These are phyloP conservation scores for Chionomys nivalis DNA, from an alignment of 2,113 vertebrate genomes.

Conservation along the genomic window DNA sequence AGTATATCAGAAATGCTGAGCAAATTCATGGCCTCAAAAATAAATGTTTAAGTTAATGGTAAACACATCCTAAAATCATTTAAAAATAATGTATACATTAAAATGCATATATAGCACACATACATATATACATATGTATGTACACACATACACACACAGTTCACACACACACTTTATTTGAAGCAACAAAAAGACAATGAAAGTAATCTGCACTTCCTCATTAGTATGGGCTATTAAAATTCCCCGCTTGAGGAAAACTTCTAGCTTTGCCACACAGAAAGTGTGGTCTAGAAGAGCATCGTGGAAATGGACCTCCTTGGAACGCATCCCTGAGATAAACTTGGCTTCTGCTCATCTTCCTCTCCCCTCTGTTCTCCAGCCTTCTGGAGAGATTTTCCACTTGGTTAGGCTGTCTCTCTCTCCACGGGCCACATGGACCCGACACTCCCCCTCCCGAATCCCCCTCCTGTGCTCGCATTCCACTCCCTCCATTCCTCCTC, in stretches of 20 bases:
- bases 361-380: constrained; percentile 14
- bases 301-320: not conserved
- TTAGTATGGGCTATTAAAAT: not conserved
- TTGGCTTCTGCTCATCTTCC: constrained; percentile 46
- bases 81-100: not conserved
- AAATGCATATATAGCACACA: not conserved
- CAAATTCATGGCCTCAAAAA: constrained; percentile 1
- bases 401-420: not conserved
- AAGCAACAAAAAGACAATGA: not conserved
- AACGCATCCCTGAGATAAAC: constrained; percentile 47
- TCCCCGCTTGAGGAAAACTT: not conserved
- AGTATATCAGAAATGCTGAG: not conserved
- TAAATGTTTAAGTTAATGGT: constrained; percentile 3
- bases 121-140: not conserved
- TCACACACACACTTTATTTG: not conserved
- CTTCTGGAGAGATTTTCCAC: constrained; percentile 18
- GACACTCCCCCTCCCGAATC: too few relatives aligned
- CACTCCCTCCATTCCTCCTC: not conserved
- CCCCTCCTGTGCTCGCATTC: too few relatives aligned
- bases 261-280: not conserved
- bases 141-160: not conserved
- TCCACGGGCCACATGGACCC: not conserved
- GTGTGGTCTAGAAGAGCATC: not conserved
- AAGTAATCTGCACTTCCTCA: not conserved
- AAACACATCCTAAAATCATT: not conserved